Evolutionary conservation across 92 coral and sea anemone genomes (phyloP).

Genomic region (Zoanthus solanderi): DNA sequence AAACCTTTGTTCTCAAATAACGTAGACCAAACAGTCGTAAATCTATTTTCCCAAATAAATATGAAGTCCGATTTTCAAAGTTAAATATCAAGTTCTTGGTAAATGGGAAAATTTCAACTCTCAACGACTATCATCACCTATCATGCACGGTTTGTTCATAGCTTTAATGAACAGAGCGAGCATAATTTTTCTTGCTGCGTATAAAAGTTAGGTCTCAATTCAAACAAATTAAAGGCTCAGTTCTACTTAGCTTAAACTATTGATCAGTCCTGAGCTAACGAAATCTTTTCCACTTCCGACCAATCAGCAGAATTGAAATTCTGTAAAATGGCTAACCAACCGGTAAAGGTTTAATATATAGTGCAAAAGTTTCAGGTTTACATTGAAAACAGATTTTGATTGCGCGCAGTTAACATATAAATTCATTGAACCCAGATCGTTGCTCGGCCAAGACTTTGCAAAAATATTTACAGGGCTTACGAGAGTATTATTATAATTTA

Average conservation of each 20-base stretch:
- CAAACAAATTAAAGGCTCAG: background rate
- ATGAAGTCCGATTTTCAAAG: too few relatives aligned
- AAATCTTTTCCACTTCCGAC: slow-evolving; percentile 1
- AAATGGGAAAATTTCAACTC: too few relatives aligned
- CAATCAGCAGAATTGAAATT: background rate
- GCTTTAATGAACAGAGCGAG: background rate
- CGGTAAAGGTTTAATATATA: background rate
- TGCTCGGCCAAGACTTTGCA: background rate
- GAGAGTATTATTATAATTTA: background rate
- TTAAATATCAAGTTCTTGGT: too few relatives aligned
- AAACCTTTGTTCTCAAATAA: too few relatives aligned
- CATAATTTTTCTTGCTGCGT: background rate
- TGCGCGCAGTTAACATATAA: background rate
- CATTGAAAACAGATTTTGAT: slow-evolving; percentile 1
- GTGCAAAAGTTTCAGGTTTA: background rate
- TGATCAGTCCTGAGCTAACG: background rate
- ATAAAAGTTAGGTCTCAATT: background rate
- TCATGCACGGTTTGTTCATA: too few relatives aligned
- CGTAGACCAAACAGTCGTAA: too few relatives aligned
- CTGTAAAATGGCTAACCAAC: background rate
- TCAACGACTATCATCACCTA: too few relatives aligned
- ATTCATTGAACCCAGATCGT: too few relatives aligned
- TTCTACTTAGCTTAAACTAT: background rate
- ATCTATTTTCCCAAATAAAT: too few relatives aligned
- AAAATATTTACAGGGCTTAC: background rate